These are phyloP conservation scores for Helostoma temminkii DNA, from an alignment of 2,797 vertebrate genomes.

Conservation along the genomic window DNA sequence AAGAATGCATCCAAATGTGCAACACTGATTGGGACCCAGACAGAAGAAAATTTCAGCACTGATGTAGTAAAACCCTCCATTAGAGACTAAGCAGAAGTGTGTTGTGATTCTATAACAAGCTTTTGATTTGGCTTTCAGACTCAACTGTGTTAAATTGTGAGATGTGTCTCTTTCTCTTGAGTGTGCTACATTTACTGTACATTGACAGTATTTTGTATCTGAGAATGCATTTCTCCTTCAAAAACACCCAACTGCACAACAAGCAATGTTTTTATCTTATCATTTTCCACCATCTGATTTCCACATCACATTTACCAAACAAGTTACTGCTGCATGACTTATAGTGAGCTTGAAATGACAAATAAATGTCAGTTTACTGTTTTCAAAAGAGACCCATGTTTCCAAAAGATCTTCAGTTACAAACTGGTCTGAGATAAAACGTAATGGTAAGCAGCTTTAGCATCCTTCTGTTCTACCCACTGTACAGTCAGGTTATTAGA, in stretches of 20 bases:
- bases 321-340: not conserved
- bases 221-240: conserved; percentile 4
- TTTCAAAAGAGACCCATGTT: not conserved
- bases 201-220: not conserved
- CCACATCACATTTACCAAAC: not conserved
- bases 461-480: too few species aligned
- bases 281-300: not conserved
- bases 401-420: not conserved
- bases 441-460: too few species aligned
- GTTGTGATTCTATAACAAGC: not conserved
- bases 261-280: not conserved
- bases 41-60: not conserved
- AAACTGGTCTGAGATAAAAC: not conserved
- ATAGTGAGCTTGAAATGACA: not conserved
- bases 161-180: not conserved
- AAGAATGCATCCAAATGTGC: not conserved
- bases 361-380: not conserved
- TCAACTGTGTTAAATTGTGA: not conserved
- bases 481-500: too few species aligned
- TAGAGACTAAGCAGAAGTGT: not conserved
- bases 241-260: not conserved
- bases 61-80: not conserved
- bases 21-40: not conserved
- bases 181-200: not conserved
- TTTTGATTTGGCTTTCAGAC: conserved; percentile 3